Evolutionary conservation across 2,113 vertebrate species (phyloP).

Genomic region (Chionodraco myersi): DNA sequence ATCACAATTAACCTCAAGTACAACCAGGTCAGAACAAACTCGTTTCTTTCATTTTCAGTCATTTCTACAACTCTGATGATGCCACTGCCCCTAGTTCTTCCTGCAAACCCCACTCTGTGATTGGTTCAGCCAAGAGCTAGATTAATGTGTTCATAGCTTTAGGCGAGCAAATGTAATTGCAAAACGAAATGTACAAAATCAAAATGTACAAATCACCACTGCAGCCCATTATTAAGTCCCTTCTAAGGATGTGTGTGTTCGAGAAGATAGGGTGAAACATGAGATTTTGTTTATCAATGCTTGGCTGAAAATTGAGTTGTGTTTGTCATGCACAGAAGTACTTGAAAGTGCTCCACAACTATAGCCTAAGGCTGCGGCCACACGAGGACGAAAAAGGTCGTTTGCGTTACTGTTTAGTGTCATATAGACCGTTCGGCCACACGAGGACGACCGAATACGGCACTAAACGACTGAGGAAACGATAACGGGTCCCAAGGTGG

Average conservation of each 20-base stretch:
- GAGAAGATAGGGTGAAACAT: constrained; percentile 11
- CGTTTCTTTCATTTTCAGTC: constrained; percentile 46
- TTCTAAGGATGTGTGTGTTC: constrained; percentile 19
- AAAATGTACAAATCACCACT: constrained; percentile 35
- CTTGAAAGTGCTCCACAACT: constrained; percentile 16
- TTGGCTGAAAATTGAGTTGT: constrained; percentile 18
- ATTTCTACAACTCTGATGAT: constrained; percentile 71
- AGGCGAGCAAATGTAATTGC: constrained; percentile 57
- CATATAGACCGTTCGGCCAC: too few relatives aligned
- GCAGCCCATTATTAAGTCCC: constrained; percentile 9
- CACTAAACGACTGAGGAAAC: too few relatives aligned
- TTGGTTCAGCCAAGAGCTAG: constrained; percentile 49
- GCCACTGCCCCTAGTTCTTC: constrained; percentile 60
- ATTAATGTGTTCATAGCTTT: constrained; percentile 55
- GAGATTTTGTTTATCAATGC: constrained; percentile 8
- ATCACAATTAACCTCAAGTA: constrained; percentile 82
- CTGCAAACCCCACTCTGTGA: constrained; percentile 48
- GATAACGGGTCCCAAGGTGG: too few relatives aligned
- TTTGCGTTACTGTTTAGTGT: too few relatives aligned
- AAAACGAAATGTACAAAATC: constrained; percentile 41
- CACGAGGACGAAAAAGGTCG: too few relatives aligned
- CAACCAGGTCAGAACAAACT: constrained; percentile 61
- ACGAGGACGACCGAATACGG: too few relatives aligned
- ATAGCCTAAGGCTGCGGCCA: neutral
- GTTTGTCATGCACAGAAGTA: constrained; percentile 15